These are phyloP conservation scores for Leiothrix lutea DNA, from an alignment of 2,113 vertebrate genomes.

Conservation along the genomic window DNA sequence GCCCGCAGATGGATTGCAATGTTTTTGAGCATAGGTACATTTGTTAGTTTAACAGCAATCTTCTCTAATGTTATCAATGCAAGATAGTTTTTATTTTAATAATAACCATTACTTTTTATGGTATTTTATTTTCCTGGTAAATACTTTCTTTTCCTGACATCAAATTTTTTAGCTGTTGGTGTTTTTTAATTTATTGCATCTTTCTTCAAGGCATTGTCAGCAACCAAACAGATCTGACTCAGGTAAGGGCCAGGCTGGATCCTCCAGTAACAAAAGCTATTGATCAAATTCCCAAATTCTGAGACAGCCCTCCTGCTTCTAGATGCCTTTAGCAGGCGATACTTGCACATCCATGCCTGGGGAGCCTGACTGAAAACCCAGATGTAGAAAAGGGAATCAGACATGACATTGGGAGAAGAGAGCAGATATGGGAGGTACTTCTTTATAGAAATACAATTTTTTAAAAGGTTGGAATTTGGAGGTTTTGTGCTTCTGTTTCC, in stretches of 20 bases:
- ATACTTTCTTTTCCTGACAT: fast-evolving
- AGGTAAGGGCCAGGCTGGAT: neutral
- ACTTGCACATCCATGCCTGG: neutral
- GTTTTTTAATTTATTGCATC: neutral
- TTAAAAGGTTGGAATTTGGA: neutral
- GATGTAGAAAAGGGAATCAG: neutral
- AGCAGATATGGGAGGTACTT: neutral
- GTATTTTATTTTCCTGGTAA: neutral
- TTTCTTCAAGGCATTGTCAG: neutral
- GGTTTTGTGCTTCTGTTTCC: neutral
- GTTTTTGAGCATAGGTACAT: neutral
- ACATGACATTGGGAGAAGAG: neutral
- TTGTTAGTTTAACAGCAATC: neutral
- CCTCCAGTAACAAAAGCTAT: fast-evolving
- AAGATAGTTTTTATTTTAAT: neutral
- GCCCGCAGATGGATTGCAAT: neutral
- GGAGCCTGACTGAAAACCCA: neutral
- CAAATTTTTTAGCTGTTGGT: neutral
- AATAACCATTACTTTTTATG: neutral
- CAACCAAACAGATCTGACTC: neutral
- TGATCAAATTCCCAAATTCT: neutral
- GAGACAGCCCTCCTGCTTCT: fast-evolving
- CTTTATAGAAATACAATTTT: neutral
- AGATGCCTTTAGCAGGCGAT: neutral
- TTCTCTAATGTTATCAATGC: neutral